Evolutionary conservation across 2,797 vertebrate species (phyloP).

Genomic region (Trachurus trachurus): DNA sequence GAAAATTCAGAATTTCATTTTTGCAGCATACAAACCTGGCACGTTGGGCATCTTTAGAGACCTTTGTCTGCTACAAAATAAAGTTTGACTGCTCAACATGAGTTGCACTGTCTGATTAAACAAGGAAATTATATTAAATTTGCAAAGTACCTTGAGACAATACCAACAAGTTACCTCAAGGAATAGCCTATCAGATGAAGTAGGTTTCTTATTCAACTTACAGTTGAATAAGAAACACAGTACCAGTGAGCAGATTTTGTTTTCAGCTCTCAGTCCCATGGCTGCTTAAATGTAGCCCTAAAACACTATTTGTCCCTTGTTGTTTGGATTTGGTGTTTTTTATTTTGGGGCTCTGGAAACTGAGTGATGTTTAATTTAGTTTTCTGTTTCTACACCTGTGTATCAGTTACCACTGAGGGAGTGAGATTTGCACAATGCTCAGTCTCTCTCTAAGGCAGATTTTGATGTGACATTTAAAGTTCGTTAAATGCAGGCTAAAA

Average conservation of each 20-base stretch:
- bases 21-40: background rate
- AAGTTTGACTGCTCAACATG: background rate
- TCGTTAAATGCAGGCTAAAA: background rate
- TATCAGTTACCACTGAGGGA: background rate
- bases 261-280: background rate
- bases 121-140: background rate
- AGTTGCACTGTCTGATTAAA: background rate
- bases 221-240: too few relatives aligned
- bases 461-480: conserved; percentile 28
- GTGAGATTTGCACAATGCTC: too few relatives aligned
- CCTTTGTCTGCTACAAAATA: background rate
- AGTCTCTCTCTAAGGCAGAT: background rate
- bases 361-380: background rate
- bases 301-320: background rate
- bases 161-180: background rate
- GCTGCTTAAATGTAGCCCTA: background rate
- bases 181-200: background rate
- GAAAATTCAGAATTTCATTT: background rate
- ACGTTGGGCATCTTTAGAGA: background rate
- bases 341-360: background rate
- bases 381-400: background rate
- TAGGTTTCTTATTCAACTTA: background rate
- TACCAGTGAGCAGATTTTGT: background rate
- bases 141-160: background rate
- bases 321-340: background rate